Evolutionary conservation across 2,888 invertebrate species (phyloP), one percentile per base, ranked within the genome.

Genomic region (Brachyptera risi): DNA sequence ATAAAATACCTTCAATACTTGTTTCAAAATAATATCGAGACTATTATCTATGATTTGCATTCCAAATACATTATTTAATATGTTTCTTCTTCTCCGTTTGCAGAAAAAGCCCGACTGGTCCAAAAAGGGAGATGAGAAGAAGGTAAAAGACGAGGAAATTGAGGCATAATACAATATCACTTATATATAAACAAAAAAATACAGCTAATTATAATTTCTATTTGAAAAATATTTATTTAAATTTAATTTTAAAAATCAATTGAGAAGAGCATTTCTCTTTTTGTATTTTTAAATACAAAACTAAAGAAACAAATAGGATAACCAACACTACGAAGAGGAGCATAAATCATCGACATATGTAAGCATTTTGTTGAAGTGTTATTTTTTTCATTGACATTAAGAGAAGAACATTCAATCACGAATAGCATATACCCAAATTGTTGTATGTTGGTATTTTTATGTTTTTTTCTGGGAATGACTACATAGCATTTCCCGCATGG

Each of bases 51-150:
- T n/a, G n/a, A n/a, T n/a, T n/a, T n/a, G n/a, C n/a, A n/a, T n/a
- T n/a, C n/a, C n/a, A n/a, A n/a, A n/a, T n/a, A n/a, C n/a, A 27
- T 24, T 31, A 42, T 21, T 19, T 5, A 27, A 24, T 31, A 17
- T 58, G 59, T 21, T 13, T 61, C 63, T 57, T 66, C 56, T 58
- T 67, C 72, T 69, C 67, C 69, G 68, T 79, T 83, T 83, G 73
- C 88, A 92, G 91, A 92, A 92, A 83, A 93, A 93, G 80, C 92
- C 92, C 73, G 93, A 93, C 82, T 93, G 92, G 92, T 92, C 92
- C 77, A 93, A 93, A 85, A 91, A 91, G 76, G 90, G 89, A 74
- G 91, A 92, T 73, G 85, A 86, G 79, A 83, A 84, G 81, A 90
- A 91, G 87, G 85, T 84, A 81, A 88, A 88, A 83, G 90, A 88